Base-by-base conservation (phyloP, 1,140 invertebrate genomes). In the Sycophaga agraensis region DNA sequence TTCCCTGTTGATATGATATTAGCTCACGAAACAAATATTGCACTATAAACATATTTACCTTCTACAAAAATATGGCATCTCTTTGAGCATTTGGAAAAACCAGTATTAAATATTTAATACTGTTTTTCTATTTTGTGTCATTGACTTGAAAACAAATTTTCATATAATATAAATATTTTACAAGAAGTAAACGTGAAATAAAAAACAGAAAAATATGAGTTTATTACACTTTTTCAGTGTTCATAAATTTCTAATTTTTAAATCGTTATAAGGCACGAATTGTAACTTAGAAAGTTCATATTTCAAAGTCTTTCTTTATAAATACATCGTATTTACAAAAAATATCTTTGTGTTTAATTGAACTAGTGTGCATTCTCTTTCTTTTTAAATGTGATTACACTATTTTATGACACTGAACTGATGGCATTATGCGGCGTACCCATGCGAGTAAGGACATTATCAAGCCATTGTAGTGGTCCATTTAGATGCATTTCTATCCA, bases 401-500 rank as follows among this genome's bases (percentile, higher is more conserved):
- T n/a, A 39, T 24, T 61, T 89, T 91, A 96, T 70, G 93, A 95
- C 64, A 94, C 92, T 19, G 92, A 95, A 75, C 92, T 94, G 70
- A 95, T 95, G 37, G 91, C 91, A 79, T 94, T 93, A 75, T 92
- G 90, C 19, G 93, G 91, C 2, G 92, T 90, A 19, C 91, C 92
- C 92, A 96, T 95, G 79, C 94, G 91, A 3, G 90, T 93, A 24
- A 96, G 83, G 61, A 95, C 93, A 79, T 92, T 85, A 81, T 99
- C 96, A 61, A 99, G 83, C 94, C 96, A 96, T 80, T 97, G 93
- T 35, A 98, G 83, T 16, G 97, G 96, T 3, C 94, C 96, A 80
- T 97, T 97, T 45, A 99, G 83, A 80, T 98, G 96, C 65, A 98
- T 84, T 82, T 98, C 96, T 66, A 98, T 96, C 97, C 97, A 99